These are phyloP conservation scores for Melitaea cinxia DNA, from an alignment of 1,140 invertebrate genomes.

Conservation along the genomic window DNA sequence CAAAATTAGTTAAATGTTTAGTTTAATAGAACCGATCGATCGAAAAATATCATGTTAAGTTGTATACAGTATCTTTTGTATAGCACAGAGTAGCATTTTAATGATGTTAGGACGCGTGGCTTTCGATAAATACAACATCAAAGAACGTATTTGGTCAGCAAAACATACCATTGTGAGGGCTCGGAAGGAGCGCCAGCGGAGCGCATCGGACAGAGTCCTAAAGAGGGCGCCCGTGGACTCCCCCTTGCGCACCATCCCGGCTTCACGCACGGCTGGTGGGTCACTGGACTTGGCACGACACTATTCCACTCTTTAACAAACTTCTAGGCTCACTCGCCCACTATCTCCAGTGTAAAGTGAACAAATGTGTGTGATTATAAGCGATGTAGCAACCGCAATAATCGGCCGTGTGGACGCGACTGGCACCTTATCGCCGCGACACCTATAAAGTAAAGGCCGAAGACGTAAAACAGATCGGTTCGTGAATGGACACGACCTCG, in stretches of 20 bases:
- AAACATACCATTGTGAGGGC: conserved; percentile 64
- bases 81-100: neutral
- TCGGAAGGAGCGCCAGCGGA: conserved; percentile 65
- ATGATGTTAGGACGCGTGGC: neutral
- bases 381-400: conserved; percentile 70
- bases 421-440: conserved; percentile 71
- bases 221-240: conserved; percentile 67
- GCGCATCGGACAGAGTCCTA: conserved; percentile 68
- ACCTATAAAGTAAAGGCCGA: conserved; percentile 47
- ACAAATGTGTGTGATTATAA: conserved; percentile 28
- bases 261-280: conserved; percentile 72
- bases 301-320: conserved; percentile 27
- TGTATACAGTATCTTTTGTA: neutral
- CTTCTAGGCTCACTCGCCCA: conserved; percentile 18
- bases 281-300: conserved; percentile 64
- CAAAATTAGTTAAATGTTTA: too few relatives aligned
- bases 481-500: conserved; percentile 60
- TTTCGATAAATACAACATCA: neutral
- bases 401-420: conserved; percentile 72
- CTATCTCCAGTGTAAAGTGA: conserved; percentile 21
- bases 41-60: neutral
- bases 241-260: conserved; percentile 73
- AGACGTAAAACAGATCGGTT: conserved; percentile 28
- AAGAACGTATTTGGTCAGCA: neutral
- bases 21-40: too few relatives aligned